These are phyloP conservation scores for Volucella bombylans DNA, from an alignment of 2,888 invertebrate species.

Conservation along the genomic window DNA sequence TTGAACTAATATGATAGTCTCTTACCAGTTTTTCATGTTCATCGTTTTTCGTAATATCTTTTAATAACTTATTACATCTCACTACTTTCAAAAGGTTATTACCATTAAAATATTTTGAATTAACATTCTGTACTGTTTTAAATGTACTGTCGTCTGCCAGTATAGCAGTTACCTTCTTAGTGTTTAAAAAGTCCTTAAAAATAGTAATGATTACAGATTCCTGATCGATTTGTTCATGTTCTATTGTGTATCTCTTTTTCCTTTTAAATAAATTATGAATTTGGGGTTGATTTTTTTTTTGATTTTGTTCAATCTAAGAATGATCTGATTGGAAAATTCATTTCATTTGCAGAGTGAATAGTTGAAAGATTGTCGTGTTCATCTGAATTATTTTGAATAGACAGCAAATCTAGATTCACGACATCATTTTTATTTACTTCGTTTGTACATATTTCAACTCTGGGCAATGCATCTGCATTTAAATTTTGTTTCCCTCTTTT, in stretches of 20 bases:
- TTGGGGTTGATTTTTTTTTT: not conserved
- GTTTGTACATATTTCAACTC: too few species aligned
- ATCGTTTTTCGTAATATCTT: slow-evolving; percentile 41
- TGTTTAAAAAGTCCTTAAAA: too few species aligned
- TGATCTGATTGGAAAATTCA: slow-evolving; percentile 15
- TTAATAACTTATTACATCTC: slow-evolving; percentile 18
- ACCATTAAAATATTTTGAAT: slow-evolving; percentile 23
- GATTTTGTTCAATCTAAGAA: slow-evolving; percentile 40
- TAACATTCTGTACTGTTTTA: slow-evolving; percentile 22
- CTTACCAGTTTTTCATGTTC: slow-evolving; percentile 49
- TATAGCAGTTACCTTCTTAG: too few species aligned
- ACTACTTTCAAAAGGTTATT: slow-evolving; percentile 27
- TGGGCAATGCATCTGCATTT: too few species aligned
- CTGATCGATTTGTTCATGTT: too few species aligned
- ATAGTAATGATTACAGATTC: too few species aligned
- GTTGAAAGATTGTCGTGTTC: too few species aligned
- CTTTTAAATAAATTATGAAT: slow-evolving; percentile 17
- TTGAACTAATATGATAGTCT: slow-evolving; percentile 53
- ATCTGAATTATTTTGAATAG: too few species aligned
- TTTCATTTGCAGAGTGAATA: too few species aligned
- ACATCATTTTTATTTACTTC: too few species aligned
- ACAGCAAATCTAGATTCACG: too few species aligned
- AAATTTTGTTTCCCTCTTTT: too few species aligned
- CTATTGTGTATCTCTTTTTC: not conserved
- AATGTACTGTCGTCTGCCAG: slow-evolving; percentile 35